phyloP scores from a whole-genome alignment of 2,113 vertebrate species.

The Poeciliopsis occidentalis region DNA sequence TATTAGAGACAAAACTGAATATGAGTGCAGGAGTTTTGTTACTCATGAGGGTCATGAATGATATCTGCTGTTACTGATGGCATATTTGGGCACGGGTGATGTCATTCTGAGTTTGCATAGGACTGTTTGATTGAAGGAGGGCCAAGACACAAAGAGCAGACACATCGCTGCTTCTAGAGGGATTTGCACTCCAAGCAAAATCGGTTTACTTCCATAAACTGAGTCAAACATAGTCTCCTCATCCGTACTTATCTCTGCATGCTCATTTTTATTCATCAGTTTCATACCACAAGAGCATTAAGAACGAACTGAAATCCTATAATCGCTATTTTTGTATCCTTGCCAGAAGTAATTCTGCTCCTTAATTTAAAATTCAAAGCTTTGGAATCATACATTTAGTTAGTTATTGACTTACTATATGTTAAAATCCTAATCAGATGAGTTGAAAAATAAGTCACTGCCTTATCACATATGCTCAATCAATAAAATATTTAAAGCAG shows the following conservation, averaged over 20 bases:
- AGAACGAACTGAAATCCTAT: slow-evolving; percentile 15
- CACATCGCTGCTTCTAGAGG: slow-evolving; percentile 15
- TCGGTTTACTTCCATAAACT: slow-evolving; percentile 39
- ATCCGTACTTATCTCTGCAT: slow-evolving; percentile 42
- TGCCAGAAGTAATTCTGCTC: slow-evolving; percentile 20
- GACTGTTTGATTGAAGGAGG: slow-evolving; percentile 45
- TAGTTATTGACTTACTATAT: slow-evolving; percentile 32
- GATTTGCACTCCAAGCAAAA: slow-evolving; percentile 42
- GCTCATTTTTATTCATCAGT: slow-evolving; percentile 39
- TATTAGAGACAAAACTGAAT: slow-evolving; percentile 68
- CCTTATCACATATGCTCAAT: slow-evolving; percentile 10
- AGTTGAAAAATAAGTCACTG: neutral
- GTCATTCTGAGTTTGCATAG: slow-evolving; percentile 52
- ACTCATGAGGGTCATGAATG: slow-evolving; percentile 59
- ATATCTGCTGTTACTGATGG: slow-evolving; percentile 53
- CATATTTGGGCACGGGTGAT: slow-evolving; percentile 50
- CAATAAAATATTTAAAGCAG: slow-evolving; percentile 58
- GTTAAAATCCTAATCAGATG: slow-evolving; percentile 23
- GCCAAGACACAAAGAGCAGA: slow-evolving; percentile 20
- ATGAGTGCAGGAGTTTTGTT: slow-evolving; percentile 60
- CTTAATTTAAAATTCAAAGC: slow-evolving; percentile 6
- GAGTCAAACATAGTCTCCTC: slow-evolving; percentile 36
- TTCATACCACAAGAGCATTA: slow-evolving; percentile 19
- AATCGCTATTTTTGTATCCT: slow-evolving; percentile 17
- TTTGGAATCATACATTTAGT: slow-evolving; percentile 16